Conservation (phyloP, 2,797 vertebrate species). For the Sphenodon punctatus region DNA sequence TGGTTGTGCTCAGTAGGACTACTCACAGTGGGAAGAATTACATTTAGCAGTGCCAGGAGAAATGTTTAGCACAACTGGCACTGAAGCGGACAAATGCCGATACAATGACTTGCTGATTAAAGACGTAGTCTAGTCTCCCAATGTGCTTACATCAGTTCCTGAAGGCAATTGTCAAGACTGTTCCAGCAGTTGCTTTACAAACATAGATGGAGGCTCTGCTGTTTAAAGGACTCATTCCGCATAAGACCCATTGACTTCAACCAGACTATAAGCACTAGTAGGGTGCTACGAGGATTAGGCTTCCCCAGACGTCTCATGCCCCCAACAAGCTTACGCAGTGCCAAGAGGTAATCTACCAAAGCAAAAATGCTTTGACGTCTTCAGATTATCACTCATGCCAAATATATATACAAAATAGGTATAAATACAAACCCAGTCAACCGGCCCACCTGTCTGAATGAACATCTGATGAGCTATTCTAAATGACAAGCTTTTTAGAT, state of each 20-base stretch:
- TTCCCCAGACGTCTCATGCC: too few species aligned
- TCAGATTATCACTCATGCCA: neutral
- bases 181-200: neutral
- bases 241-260: too few species aligned
- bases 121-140: neutral
- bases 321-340: neutral
- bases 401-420: accelerated
- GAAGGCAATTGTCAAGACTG: neutral
- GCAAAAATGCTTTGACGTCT: accelerated
- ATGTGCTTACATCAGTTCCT: accelerated
- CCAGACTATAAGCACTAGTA: too few species aligned
- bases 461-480: neutral
- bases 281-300: too few species aligned
- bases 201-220: too few species aligned
- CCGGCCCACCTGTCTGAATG: neutral
- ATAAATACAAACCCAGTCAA: neutral
- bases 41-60: too few species aligned
- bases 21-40: too few species aligned
- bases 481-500: accelerated
- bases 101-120: neutral
- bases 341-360: neutral
- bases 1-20: too few species aligned
- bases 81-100: neutral
- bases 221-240: too few species aligned
- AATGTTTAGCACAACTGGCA: accelerated